Evolutionary conservation across 2,888 invertebrate species (phyloP).

Genomic region (Pyrocoelia pectoralis): DNA sequence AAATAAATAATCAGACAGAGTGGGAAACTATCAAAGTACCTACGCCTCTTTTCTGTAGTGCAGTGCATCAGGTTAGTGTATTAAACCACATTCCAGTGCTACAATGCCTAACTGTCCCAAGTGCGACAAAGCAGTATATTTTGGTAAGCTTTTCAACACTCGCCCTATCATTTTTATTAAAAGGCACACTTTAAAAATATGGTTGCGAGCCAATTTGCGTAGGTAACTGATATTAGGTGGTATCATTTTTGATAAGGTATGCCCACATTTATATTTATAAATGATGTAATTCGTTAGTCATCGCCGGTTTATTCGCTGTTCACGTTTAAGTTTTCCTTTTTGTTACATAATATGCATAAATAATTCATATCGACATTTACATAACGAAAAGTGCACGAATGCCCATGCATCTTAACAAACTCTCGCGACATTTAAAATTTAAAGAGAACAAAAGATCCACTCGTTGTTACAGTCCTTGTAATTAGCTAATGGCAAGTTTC

Average conservation of each 20-base stretch:
- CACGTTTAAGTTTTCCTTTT: constrained; percentile 5
- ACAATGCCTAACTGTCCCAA: constrained; percentile 68
- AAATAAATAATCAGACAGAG: constrained; percentile 1
- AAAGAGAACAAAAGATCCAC: constrained; percentile 17
- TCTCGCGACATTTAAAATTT: background rate
- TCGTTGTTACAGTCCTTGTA: constrained; percentile 18
- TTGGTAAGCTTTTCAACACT: constrained; percentile 61
- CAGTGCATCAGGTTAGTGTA: constrained; percentile 28
- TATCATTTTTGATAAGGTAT: background rate
- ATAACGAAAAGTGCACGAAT: too few species aligned
- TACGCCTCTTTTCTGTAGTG: constrained; percentile 22
- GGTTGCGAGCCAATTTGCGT: background rate
- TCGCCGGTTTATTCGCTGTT: constrained; percentile 12
- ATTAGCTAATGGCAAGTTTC: constrained; percentile 29
- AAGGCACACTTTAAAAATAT: too few species aligned
- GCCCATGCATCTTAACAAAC: too few species aligned
- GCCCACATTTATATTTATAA: constrained; percentile 6
- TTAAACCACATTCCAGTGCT: constrained; percentile 22
- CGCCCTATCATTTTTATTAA: background rate
- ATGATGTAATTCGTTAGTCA: constrained; percentile 34
- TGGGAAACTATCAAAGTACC: constrained; percentile 1
- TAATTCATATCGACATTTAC: too few species aligned
- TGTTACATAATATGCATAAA: background rate
- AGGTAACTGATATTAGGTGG: constrained; percentile 2
- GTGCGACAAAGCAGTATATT: constrained; percentile 68